These are phyloP conservation scores for Rhaphigaster nebulosa DNA, from an alignment of 2,888 invertebrate species.

Conservation along the genomic window DNA sequence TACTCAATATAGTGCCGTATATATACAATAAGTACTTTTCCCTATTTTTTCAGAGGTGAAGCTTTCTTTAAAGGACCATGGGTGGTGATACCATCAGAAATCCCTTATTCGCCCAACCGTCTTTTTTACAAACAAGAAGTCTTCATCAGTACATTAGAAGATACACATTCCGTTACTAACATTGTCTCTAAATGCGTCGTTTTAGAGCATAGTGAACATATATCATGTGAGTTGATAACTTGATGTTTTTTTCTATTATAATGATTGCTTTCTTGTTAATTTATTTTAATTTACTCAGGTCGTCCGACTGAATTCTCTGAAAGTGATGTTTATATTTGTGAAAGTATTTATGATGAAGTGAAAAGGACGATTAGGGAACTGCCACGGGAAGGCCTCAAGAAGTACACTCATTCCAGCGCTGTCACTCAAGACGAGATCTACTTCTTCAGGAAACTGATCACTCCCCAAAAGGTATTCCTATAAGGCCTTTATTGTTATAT, in stretches of 20 bases:
- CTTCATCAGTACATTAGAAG: slow-evolving; percentile 90
- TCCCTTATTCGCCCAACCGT: slow-evolving; percentile 82
- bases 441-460: slow-evolving; percentile 81
- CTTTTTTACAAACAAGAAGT: slow-evolving; percentile 95
- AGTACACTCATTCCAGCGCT: slow-evolving; percentile 83
- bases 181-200: slow-evolving; percentile 94
- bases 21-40: too few relatives aligned
- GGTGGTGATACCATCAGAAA: slow-evolving; percentile 90
- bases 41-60: slow-evolving; percentile 78
- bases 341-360: slow-evolving; percentile 91
- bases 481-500: neutral
- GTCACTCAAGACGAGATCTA: slow-evolving; percentile 95
- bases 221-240: slow-evolving; percentile 77
- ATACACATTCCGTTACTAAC: slow-evolving; percentile 90
- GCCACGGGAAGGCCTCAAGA: slow-evolving; percentile 79
- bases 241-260: neutral
- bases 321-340: slow-evolving; percentile 92
- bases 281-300: slow-evolving; percentile 71
- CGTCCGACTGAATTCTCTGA: slow-evolving; percentile 95
- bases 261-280: neutral
- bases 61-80: slow-evolving; percentile 95
- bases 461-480: slow-evolving; percentile 74
- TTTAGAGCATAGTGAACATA: slow-evolving; percentile 90
- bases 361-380: slow-evolving; percentile 83
- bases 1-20: too few relatives aligned